Conservation (phyloP, 2,888 invertebrate genomes). For the Drosophila picticornis region DNA sequence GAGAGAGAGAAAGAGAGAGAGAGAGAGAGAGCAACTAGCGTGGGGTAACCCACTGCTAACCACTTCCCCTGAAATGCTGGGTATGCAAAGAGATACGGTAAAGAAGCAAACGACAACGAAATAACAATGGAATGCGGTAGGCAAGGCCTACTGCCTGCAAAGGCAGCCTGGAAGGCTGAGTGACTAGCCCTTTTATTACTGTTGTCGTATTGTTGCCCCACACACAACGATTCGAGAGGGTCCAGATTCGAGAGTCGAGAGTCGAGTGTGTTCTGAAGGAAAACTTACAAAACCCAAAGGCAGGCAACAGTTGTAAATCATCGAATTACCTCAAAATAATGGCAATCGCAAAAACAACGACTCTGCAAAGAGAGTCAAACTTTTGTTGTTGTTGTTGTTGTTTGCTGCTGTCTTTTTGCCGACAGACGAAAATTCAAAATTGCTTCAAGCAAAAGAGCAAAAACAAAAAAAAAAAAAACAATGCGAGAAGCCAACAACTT, state of each 20-base stretch:
- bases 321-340: conserved; percentile 81
- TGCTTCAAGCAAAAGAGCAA: conserved; percentile 63
- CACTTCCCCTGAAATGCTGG: conserved; percentile 47
- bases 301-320: conserved; percentile 79
- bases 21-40: conserved; percentile 19
- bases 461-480: conserved; percentile 67
- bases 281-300: conserved; percentile 77
- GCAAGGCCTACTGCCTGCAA: conserved; percentile 35
- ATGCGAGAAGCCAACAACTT: conserved; percentile 65
- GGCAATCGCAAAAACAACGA: conserved; percentile 68
- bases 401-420: conserved; percentile 15
- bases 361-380: conserved; percentile 13
- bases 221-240: conserved; percentile 49
- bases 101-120: conserved; percentile 61
- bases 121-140: conserved; percentile 74
- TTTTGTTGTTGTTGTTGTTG: conserved; percentile 20
- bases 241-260: conserved; percentile 6
- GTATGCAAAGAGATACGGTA: conserved; percentile 42
- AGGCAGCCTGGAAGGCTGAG: conserved; percentile 39
- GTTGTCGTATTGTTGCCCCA: conserved; percentile 49
- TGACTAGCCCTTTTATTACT: conserved; percentile 67
- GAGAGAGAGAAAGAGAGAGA: not conserved
- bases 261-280: conserved; percentile 64
- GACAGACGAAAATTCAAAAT: conserved; percentile 67
- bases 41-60: conserved; percentile 42